Percentiles rank a stretch among this genome's conserved stretches.
Evolutionary conservation across 2,888 invertebrate genomes (phyloP).

Genomic region (Oscheius myriophilus): DNA sequence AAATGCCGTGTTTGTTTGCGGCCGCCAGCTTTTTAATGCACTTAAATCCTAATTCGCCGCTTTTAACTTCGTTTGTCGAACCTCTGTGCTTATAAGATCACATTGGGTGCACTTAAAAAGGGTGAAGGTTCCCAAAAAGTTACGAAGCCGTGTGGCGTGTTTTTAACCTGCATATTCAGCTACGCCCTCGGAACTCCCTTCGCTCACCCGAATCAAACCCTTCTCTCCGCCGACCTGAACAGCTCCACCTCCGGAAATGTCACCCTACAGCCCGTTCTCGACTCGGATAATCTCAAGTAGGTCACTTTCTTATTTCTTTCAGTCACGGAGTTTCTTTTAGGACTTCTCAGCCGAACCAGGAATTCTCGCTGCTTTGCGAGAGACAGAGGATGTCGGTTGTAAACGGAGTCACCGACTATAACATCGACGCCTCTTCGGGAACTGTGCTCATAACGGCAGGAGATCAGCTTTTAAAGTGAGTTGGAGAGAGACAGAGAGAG

Average conservation of each 20-base stretch:
- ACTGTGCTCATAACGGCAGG: constrained; percentile 36
- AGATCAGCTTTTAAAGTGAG: constrained; percentile 31
- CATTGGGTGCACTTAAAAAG: too few relatives aligned
- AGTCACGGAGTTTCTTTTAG: too few relatives aligned
- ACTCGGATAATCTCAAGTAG: constrained; percentile 24
- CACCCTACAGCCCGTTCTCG: constrained; percentile 17
- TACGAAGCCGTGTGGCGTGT: too few relatives aligned
- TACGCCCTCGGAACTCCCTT: constrained; percentile 30
- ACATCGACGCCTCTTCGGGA: constrained; percentile 1
- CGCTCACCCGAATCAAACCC: constrained; percentile 27
- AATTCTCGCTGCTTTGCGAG: constrained; percentile 49
- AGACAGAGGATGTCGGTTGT: constrained; percentile 40
- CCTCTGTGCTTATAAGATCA: too few relatives aligned
- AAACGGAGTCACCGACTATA: constrained; percentile 42
- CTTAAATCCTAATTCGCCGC: too few relatives aligned
- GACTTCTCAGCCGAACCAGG: constrained; percentile 38
- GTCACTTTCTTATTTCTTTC: constrained; percentile 6
- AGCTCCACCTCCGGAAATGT: constrained; percentile 6
- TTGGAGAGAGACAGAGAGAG: background rate
- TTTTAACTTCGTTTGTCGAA: too few relatives aligned
- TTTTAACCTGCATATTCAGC: too few relatives aligned
- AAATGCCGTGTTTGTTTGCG: too few relatives aligned
- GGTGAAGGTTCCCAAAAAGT: too few relatives aligned
- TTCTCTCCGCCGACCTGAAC: constrained; percentile 21
- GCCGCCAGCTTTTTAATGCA: too few relatives aligned